Evolutionary conservation across 92 coral and sea anemone species (phyloP).

Genomic region (Heteractis magnifica): DNA sequence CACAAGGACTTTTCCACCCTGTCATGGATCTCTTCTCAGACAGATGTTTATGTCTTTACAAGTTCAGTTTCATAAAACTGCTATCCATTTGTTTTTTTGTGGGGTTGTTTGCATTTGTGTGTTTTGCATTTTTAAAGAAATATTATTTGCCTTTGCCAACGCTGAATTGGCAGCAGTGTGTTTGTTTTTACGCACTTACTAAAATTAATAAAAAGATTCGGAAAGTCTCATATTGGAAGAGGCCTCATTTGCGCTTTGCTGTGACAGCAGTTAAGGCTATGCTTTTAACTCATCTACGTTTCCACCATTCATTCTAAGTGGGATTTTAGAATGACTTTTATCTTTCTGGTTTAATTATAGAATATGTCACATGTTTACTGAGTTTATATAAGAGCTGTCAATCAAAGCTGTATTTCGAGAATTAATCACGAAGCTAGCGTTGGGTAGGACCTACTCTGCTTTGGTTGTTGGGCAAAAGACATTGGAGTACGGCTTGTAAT

Average conservation of each 20-base stretch:
- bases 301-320: constrained; percentile 45
- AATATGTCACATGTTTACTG: constrained; percentile 53
- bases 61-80: constrained; percentile 80
- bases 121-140: constrained; percentile 83
- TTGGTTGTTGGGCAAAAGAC: constrained; percentile 21
- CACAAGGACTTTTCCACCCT: constrained; percentile 37
- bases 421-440: constrained; percentile 43
- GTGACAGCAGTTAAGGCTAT: constrained; percentile 44
- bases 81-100: constrained; percentile 56
- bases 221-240: constrained; percentile 45
- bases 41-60: constrained; percentile 69
- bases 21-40: constrained; percentile 51
- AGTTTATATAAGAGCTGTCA: constrained; percentile 57
- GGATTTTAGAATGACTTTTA: constrained; percentile 54
- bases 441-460: constrained; percentile 36
- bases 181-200: constrained; percentile 45
- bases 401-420: constrained; percentile 35
- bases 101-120: constrained; percentile 76
- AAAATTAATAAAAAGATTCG: constrained; percentile 48
- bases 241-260: constrained; percentile 36
- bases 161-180: constrained; percentile 37
- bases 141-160: constrained; percentile 44
- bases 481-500: constrained; percentile 6
- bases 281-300: constrained; percentile 54
- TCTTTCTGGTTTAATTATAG: constrained; percentile 57